These are phyloP conservation scores for Arremon aurantiirostris DNA, from an alignment of 2,797 vertebrate species.

Conservation along the genomic window DNA sequence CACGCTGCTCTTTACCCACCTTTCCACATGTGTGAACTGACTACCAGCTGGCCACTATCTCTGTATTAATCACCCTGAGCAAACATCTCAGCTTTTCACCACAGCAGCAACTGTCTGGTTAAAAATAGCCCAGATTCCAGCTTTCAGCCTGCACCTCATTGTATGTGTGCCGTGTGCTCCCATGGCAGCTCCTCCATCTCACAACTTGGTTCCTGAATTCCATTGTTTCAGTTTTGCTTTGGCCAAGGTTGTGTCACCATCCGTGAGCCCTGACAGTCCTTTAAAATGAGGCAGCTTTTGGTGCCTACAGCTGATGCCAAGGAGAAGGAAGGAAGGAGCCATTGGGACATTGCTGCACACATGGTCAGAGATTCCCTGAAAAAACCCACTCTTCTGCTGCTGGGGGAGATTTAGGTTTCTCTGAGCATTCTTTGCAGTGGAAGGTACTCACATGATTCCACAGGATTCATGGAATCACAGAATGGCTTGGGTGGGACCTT, in stretches of 20 bases:
- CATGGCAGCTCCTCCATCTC: background rate
- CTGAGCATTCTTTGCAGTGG: background rate
- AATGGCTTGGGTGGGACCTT: background rate
- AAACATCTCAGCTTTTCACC: background rate
- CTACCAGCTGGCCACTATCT: background rate
- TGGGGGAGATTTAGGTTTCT: background rate
- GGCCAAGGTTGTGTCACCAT: background rate
- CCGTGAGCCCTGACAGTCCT: background rate
- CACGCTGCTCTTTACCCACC: background rate
- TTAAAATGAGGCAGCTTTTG: background rate
- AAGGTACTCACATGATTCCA: background rate
- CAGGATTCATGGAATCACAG: background rate
- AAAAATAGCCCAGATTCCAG: conserved; percentile 9
- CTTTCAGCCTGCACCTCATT: background rate
- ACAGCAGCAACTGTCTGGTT: background rate
- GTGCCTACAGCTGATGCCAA: background rate
- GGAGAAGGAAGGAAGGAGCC: background rate
- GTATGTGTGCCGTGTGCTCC: background rate
- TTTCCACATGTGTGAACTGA: background rate
- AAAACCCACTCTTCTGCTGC: background rate
- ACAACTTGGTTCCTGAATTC: background rate
- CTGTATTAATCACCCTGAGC: background rate
- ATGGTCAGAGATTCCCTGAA: background rate
- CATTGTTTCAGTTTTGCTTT: background rate
- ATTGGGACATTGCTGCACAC: background rate